Evolutionary conservation across 2,113 vertebrate species (phyloP).

Genomic region (Pluvialis apricaria): DNA sequence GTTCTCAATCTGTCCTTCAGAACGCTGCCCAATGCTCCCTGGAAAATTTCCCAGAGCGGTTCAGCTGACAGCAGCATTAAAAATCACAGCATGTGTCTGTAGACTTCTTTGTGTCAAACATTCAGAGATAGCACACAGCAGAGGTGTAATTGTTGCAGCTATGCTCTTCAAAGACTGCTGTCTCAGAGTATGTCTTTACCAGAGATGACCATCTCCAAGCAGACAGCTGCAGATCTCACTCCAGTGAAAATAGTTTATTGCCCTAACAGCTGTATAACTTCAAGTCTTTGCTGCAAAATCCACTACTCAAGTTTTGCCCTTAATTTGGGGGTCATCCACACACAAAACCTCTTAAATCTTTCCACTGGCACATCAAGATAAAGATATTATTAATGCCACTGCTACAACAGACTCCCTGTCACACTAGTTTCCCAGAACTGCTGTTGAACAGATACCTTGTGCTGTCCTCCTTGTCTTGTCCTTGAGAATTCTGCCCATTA

Average conservation of each 20-base stretch:
- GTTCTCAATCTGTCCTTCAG: slow-evolving; percentile 7
- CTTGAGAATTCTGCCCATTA: slow-evolving; percentile 25
- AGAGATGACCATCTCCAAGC: not conserved
- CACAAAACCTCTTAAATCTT: not conserved
- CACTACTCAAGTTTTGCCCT: not conserved
- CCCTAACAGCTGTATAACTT: not conserved
- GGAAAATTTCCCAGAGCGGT: slow-evolving; percentile 15
- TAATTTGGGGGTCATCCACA: not conserved
- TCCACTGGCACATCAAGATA: not conserved
- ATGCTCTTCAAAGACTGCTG: not conserved
- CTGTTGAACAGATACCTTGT: not conserved
- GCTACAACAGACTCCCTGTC: not conserved
- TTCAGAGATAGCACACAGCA: not conserved
- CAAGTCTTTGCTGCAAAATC: not conserved
- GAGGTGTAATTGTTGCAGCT: not conserved
- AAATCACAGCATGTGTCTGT: slow-evolving; percentile 4
- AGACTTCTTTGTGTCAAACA: not conserved
- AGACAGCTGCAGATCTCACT: not conserved
- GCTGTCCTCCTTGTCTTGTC: not conserved
- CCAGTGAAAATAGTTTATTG: not conserved
- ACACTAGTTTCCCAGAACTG: not conserved
- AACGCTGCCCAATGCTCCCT: not conserved
- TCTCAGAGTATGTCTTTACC: not conserved
- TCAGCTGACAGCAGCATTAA: slow-evolving; percentile 22
- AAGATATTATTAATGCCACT: not conserved